A percentile compares a stretch with the other conserved stretches of the same genome.
phyloP scores from a whole-genome alignment of 2,888 invertebrate genomes.

The Spisula subtruncata region DNA sequence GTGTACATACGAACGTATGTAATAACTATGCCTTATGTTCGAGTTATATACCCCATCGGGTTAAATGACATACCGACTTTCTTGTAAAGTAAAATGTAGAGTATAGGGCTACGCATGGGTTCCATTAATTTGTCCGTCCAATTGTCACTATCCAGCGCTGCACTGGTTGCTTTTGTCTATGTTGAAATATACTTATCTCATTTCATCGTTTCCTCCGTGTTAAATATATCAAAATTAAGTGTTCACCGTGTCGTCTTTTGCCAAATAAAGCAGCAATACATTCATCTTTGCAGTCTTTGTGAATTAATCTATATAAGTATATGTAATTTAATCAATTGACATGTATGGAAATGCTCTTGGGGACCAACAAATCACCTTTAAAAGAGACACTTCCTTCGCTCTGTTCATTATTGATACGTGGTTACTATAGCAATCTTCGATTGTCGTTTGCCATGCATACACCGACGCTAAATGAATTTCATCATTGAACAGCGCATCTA shows the following conservation, averaged over 20 bases:
- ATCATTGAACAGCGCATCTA: background rate
- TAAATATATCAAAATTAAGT: too few species aligned
- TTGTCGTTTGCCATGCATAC: background rate
- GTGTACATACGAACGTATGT: too few species aligned
- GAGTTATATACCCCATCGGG: too few species aligned
- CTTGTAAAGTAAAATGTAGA: too few species aligned
- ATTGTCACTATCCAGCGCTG: too few species aligned
- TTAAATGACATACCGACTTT: too few species aligned
- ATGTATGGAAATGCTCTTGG: background rate
- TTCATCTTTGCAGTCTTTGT: background rate
- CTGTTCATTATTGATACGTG: background rate
- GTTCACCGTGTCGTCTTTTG: too few species aligned
- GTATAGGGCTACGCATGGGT: too few species aligned
- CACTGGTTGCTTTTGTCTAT: too few species aligned
- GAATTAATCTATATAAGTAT: background rate
- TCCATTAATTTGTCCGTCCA: too few species aligned
- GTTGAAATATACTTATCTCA: background rate
- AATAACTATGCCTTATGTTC: too few species aligned
- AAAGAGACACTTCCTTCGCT: background rate
- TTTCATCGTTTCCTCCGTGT: background rate
- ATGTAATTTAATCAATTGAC: conserved; percentile 3
- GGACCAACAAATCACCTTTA: background rate
- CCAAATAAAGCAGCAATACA: too few species aligned
- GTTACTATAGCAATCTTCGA: background rate
- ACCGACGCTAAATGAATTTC: background rate